These are phyloP conservation scores for Caenorhabditis imperialis DNA, from an alignment of 2,888 invertebrate genomes.

Conservation along the genomic window DNA sequence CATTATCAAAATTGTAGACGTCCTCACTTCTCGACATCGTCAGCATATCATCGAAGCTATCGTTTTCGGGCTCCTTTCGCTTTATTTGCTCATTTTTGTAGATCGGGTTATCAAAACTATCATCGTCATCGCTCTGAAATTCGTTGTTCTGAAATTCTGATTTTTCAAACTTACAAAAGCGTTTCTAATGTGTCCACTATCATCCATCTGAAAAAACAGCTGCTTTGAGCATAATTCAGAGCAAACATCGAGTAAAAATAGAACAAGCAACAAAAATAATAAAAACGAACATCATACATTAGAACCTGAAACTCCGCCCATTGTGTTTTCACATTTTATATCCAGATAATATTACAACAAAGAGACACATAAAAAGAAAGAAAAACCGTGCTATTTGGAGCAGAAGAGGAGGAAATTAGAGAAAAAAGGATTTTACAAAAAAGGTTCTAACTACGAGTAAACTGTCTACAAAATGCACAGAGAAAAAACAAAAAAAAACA, in stretches of 20 bases:
- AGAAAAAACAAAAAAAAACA: constrained; percentile 6
- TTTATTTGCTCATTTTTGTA: neutral
- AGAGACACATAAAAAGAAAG: neutral
- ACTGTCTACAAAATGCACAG: constrained; percentile 41
- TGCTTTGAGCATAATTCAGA: neutral
- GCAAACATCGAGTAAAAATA: too few relatives aligned
- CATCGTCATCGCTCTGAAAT: neutral
- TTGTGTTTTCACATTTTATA: constrained; percentile 6
- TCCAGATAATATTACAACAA: constrained; percentile 18
- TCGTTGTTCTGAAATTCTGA: too few relatives aligned
- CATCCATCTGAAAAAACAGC: neutral
- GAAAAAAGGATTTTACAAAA: neutral
- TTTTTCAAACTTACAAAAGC: neutral
- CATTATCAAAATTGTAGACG: too few relatives aligned
- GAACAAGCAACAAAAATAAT: too few relatives aligned
- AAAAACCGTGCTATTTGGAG: too few relatives aligned
- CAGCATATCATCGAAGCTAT: constrained; percentile 6
- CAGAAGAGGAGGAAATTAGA: too few relatives aligned
- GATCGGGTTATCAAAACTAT: neutral
- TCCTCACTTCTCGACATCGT: neutral
- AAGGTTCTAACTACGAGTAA: constrained; percentile 21
- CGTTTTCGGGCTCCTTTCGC: neutral
- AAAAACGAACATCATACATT: too few relatives aligned
- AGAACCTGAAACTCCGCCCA: too few relatives aligned
- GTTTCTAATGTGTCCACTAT: constrained; percentile 13